A percentile compares a stretch with the other conserved stretches of the same genome.
Evolutionary conservation across 2,797 vertebrate genomes (phyloP).

Genomic region (Argentina silus): DNA sequence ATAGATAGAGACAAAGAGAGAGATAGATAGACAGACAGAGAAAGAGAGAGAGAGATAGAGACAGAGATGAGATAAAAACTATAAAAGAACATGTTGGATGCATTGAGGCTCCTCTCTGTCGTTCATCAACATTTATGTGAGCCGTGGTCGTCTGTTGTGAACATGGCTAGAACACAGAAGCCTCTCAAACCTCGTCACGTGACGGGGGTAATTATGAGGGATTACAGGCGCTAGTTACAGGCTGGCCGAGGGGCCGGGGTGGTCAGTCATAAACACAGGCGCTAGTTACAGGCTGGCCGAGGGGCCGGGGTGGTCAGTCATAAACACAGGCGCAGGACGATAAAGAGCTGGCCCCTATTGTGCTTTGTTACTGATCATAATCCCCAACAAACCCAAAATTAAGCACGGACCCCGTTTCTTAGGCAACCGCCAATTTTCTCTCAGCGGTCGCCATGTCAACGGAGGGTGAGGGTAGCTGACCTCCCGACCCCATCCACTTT

Average conservation of each 20-base stretch:
- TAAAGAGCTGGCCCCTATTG: background rate
- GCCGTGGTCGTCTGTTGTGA: background rate
- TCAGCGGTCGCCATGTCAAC: conserved; percentile 9
- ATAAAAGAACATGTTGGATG: background rate
- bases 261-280: background rate
- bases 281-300: background rate
- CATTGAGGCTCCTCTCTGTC: background rate
- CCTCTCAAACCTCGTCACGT: background rate
- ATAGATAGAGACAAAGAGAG: background rate
- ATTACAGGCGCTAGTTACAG: background rate
- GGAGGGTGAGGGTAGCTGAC: conserved; percentile 28
- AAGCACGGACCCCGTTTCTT: background rate
- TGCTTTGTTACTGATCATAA: background rate
- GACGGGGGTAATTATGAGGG: conserved; percentile 13
- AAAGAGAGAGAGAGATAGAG: background rate
- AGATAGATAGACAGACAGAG: background rate
- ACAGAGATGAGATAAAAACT: background rate
- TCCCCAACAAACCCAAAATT: background rate
- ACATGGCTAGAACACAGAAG: background rate
- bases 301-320: background rate
- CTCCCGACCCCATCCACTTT: conserved; percentile 39
- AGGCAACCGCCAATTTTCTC: background rate
- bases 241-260: background rate
- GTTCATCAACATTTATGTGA: background rate
- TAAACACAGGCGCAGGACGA: background rate